phyloP scores from a whole-genome alignment of 2,797 vertebrate genomes.

The Microctenopoma steveboyesi region DNA sequence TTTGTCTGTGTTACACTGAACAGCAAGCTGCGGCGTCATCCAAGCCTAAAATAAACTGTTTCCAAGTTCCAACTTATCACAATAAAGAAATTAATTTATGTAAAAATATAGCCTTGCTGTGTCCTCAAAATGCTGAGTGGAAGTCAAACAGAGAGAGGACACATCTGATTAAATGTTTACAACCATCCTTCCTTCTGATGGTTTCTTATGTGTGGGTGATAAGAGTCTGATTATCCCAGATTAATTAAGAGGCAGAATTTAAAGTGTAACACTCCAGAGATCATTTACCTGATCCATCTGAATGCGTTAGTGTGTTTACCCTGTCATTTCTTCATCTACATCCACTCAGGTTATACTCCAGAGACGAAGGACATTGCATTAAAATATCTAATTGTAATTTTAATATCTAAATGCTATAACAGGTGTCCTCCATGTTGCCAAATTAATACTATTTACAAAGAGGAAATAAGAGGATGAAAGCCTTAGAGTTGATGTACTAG shows the following conservation, averaged over 20 bases:
- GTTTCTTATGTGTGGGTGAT: conserved; percentile 23
- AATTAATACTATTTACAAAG: not conserved
- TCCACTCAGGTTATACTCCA: not conserved
- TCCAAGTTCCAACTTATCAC: conserved; percentile 26
- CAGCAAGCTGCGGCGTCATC: not conserved
- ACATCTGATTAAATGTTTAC: conserved; percentile 52
- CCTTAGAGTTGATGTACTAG: not conserved
- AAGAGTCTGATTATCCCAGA: conserved; percentile 34
- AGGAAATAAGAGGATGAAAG: not conserved
- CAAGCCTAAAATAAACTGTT: not conserved
- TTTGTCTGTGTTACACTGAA: not conserved
- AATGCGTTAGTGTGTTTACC: not conserved
- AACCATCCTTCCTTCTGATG: conserved; percentile 9
- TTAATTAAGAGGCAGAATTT: conserved; percentile 28
- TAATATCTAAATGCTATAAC: not conserved
- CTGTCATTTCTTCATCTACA: conserved; percentile 3
- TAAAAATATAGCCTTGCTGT: conserved; percentile 12
- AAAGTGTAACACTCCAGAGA: conserved; percentile 19
- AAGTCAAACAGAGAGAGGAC: not conserved
- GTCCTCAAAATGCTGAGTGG: not conserved
- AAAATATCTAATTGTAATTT: conserved; percentile 7
- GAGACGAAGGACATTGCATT: not conserved
- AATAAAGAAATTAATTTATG: conserved; percentile 33
- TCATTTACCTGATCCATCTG: conserved; percentile 18
- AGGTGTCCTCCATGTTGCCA: not conserved